These are phyloP conservation scores for Drosophila parvula DNA, from an alignment of 1,140 invertebrate species.

Conservation along the genomic window DNA sequence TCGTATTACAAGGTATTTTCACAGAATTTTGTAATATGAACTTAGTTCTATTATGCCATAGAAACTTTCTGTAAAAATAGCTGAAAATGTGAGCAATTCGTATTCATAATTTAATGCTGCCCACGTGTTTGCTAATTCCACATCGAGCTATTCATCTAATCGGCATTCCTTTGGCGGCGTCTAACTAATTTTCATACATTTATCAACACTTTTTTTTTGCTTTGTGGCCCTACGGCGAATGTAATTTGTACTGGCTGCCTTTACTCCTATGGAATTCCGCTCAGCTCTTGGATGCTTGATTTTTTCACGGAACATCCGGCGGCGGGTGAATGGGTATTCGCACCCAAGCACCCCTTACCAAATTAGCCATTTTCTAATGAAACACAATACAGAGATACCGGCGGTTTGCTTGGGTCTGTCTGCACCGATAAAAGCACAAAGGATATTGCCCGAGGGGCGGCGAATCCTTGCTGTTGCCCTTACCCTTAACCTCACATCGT, in stretches of 20 bases:
- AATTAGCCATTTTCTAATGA: slow-evolving; percentile 65
- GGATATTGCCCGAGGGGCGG: slow-evolving; percentile 57
- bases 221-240: slow-evolving; percentile 34
- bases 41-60: too few species aligned
- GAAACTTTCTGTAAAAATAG: background rate
- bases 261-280: background rate
- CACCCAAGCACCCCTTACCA: slow-evolving; percentile 17
- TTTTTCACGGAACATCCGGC: slow-evolving; percentile 40
- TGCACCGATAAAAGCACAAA: slow-evolving; percentile 67
- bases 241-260: slow-evolving; percentile 41
- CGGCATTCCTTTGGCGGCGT: slow-evolving; percentile 25
- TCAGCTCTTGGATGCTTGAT: slow-evolving; percentile 35
- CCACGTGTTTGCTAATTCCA: slow-evolving; percentile 4
- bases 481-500: slow-evolving; percentile 19
- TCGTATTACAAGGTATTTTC: too few species aligned
- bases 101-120: slow-evolving; percentile 1
- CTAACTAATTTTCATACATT: slow-evolving; percentile 46
- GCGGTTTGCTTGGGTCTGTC: slow-evolving; percentile 33
- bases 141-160: slow-evolving; percentile 13
- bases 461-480: slow-evolving; percentile 3
- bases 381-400: slow-evolving; percentile 45
- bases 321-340: slow-evolving; percentile 32
- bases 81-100: background rate
- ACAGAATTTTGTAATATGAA: too few species aligned
- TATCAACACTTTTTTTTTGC: slow-evolving; percentile 43